Base-by-base conservation (phyloP, 1,140 invertebrate genomes). In the Eubasilissa regina region DNA sequence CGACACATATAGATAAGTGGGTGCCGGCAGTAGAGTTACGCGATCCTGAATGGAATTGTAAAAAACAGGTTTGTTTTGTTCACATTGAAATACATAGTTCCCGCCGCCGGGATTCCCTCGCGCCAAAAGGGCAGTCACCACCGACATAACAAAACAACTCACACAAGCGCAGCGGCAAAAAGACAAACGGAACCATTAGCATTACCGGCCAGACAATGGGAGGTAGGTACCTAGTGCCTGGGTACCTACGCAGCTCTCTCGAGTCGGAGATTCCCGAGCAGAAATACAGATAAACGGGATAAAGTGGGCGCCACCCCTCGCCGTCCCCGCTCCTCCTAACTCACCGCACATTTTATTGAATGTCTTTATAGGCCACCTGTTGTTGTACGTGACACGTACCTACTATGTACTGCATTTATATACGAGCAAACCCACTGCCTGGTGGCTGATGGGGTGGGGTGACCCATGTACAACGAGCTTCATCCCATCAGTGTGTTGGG, bases 341-440 rank as follows among this genome's bases (percentile, higher is more conserved):
- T 51, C 47, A 35, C 19, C 48, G 47, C 75, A 51, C 62, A 53
- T 53, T 45, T 89, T 87, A 89, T 88, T 86, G 86, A 88, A 88
- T 88, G 87, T 88, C 87, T 89, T 88, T 88, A 89, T 88, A 87
- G 86, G 86, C 87, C 87, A 89, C 88, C 88, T 89, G 88, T 89
- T 89, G 25, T 35, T n/a, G n/a, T n/a, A 88, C 77, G 77, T 77
- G 80, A 79, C 80, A 75, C 43, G 73, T 75, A 73, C 51, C 21
- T 21, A 51, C 48, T 25, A n/a, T n/a, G n/a, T n/a, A 15, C 17
- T 70, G 15, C 25, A 51, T 48, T 47, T 15, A 66, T 66, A 66
- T 66, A 66, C 35, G n/a, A n/a, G n/a, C n/a, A 66, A 12, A 66
- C 35, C 25, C 3, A 35, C 62, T 35, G 17, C 62, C 19, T 35